Conservation (phyloP, 2,797 vertebrate genomes). For the Coccyzus lansbergi region DNA sequence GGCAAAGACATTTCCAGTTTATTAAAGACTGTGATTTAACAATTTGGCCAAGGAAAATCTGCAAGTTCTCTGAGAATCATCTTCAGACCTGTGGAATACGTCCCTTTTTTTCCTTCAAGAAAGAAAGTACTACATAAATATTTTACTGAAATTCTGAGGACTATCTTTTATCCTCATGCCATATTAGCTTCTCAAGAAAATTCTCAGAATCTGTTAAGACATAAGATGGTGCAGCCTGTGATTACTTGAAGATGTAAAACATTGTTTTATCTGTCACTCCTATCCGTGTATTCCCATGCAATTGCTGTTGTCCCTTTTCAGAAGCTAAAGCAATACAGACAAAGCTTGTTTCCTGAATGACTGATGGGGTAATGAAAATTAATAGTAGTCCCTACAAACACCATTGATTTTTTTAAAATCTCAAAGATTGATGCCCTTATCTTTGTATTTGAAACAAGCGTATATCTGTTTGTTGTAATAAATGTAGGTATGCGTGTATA, state of each 20-base stretch:
- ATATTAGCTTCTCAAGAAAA: background rate
- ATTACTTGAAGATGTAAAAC: slow-evolving; percentile 13
- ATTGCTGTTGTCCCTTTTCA: slow-evolving; percentile 22
- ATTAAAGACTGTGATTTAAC: slow-evolving; percentile 31
- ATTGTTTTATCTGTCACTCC: background rate
- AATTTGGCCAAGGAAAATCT: slow-evolving; percentile 34
- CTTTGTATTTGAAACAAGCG: background rate
- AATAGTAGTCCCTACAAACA: background rate
- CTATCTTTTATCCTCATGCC: background rate
- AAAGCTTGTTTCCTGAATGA: slow-evolving; percentile 46
- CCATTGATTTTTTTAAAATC: slow-evolving; percentile 7
- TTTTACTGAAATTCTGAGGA: background rate
- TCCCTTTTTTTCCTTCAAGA: background rate
- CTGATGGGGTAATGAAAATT: slow-evolving; percentile 15
- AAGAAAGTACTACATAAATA: background rate
- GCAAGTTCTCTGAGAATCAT: background rate
- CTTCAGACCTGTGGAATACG: background rate
- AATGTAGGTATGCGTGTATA: slow-evolving; percentile 27
- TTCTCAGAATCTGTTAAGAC: slow-evolving; percentile 2
- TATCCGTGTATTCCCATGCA: background rate
- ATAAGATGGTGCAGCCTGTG: background rate
- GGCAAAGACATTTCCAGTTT: slow-evolving; percentile 29
- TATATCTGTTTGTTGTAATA: background rate
- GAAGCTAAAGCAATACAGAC: background rate
- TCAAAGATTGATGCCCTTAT: background rate